Conservation (phyloP, 2,113 vertebrate genomes). For the Archocentrus centrarchus region DNA sequence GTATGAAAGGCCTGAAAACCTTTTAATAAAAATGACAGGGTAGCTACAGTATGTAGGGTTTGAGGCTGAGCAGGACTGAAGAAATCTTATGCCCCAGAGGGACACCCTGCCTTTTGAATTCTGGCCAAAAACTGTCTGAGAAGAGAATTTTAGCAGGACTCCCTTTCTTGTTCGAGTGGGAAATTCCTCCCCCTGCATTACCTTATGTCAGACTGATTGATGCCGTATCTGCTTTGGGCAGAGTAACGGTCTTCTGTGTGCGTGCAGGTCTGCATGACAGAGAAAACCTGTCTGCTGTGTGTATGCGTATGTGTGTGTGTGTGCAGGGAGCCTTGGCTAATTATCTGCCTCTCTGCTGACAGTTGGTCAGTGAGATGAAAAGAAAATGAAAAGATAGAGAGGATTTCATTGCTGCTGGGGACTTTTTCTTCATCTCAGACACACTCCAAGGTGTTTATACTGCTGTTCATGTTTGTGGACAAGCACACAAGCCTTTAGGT, state of each 20-base stretch:
- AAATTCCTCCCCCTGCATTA: conserved; percentile 34
- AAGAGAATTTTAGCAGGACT: conserved; percentile 23
- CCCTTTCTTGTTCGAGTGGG: conserved; percentile 47
- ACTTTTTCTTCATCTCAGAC: conserved; percentile 28
- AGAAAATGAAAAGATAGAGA: conserved; percentile 12
- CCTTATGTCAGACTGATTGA: conserved; percentile 70
- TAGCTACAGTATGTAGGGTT: not conserved
- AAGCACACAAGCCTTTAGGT: not conserved
- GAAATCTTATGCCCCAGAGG: conserved; percentile 5
- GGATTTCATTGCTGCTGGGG: conserved; percentile 4
- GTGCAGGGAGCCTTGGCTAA: conserved; percentile 18
- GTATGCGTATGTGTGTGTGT: not conserved
- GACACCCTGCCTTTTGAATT: conserved; percentile 32
- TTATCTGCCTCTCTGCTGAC: conserved; percentile 32
- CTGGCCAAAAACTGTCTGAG: conserved; percentile 20
- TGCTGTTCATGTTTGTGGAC: conserved; percentile 29
- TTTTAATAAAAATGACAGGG: conserved; percentile 14
- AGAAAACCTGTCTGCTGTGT: conserved; percentile 28
- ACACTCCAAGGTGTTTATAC: conserved; percentile 19
- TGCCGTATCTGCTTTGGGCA: conserved; percentile 38
- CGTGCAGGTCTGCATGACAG: conserved; percentile 26
- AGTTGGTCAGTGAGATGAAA: not conserved
- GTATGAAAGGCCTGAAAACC: not conserved
- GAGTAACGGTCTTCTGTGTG: conserved; percentile 40
- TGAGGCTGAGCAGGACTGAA: not conserved